Base-by-base conservation (phyloP, 2,113 vertebrate genomes). In the Etheostoma cragini region DNA sequence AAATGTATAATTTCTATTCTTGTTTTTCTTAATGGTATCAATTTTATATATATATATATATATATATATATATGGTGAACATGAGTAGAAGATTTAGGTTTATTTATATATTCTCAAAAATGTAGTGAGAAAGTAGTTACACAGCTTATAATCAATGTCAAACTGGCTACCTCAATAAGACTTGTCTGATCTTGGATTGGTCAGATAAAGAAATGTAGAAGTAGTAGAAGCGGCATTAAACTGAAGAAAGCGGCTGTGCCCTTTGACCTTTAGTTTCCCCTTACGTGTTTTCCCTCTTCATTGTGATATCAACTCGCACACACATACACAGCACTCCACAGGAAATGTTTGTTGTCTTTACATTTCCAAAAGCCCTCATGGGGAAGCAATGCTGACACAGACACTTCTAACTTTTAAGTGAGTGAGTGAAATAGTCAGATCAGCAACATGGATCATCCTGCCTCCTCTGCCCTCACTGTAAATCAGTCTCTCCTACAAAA, bases 281-380 rank as follows among this genome's bases (percentile, higher is more conserved):
- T 42, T 47, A 53, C 83, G 74, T n/a, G 62, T 73, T 81, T 84
- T 62, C 24, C 78, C 42, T 82, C 69, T 57, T 42, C 64, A 50
- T 30, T 60, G 57, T 38, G n/a, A 72, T 67, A 49, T 24, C 13
- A 42, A 42, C 6, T 5, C 33, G 47, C 26, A 21, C 35, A 19
- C 15, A 46, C 45, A 72, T 60, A 17, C 64, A 26, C 72, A 63
- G 57, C 72, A 61, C 45, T 30, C 75, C 60, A 81, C 72, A 92
- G 89, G 91, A 93, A 93, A 94, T 92, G 90, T 93, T 92, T 94
- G 85, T 88, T 89, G 71, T 83, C 76, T 90, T 87, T 83, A 82
- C 68, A 79, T 85, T 91, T 85, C 87, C 75, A 80, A 78, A 83
- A 80, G 75, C 52, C 78, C 71, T 86, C 49, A 76, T 42, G 65